Conservation (phyloP, 2,888 invertebrate genomes). For the Tinea trinotella region DNA sequence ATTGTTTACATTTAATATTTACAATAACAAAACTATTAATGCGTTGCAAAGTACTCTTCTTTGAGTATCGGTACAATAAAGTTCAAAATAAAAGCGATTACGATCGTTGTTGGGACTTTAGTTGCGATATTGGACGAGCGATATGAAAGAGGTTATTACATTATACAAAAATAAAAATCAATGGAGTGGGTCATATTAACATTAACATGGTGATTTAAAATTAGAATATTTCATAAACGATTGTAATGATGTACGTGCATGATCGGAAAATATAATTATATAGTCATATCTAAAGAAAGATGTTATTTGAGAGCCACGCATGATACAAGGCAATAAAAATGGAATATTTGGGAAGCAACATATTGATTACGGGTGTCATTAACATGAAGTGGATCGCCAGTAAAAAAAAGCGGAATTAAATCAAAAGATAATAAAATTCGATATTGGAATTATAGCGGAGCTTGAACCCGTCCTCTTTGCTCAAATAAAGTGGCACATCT, state of each 20-base stretch:
- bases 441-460: neutral
- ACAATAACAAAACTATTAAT: slow-evolving; percentile 8
- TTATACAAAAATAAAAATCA: slow-evolving; percentile 3
- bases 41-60: neutral
- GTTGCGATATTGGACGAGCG: neutral
- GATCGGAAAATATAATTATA: no score
- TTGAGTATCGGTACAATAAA: neutral
- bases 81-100: neutral
- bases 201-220: no score
- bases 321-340: no score
- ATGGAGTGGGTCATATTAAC: neutral
- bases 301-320: no score
- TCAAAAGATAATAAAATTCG: slow-evolving; percentile 1
- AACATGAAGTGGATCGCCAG: neutral
- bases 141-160: neutral
- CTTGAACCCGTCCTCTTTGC: neutral
- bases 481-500: slow-evolving; percentile 12
- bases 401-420: slow-evolving; percentile 4
- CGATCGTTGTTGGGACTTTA: neutral
- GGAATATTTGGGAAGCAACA: neutral
- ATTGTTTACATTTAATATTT: neutral
- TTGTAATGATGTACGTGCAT: no score
- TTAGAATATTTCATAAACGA: no score
- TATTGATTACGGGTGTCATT: neutral
- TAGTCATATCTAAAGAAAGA: no score